These are phyloP conservation scores for Nomada flava DNA, from an alignment of 2,888 invertebrate species.

Conservation along the genomic window DNA sequence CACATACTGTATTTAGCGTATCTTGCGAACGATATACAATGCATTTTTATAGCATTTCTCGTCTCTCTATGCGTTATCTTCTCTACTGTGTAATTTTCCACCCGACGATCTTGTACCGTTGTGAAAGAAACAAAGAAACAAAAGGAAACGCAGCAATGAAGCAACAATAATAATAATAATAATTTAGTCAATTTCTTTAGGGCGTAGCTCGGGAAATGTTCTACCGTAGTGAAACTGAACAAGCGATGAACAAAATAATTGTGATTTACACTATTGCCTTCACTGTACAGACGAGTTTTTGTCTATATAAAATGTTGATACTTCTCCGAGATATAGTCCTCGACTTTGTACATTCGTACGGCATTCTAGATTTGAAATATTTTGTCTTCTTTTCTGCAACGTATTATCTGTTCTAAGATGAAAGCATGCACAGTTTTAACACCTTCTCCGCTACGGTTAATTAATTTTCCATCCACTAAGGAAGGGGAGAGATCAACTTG, in stretches of 20 bases:
- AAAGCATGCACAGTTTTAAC: not conserved
- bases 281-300: constrained; percentile 47
- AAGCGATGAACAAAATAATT: constrained; percentile 38
- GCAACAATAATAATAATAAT: constrained; percentile 25
- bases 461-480: not conserved
- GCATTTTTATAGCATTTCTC: constrained; percentile 32
- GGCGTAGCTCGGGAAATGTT: constrained; percentile 21
- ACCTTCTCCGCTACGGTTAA: not conserved
- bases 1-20: constrained; percentile 15
- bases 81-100: constrained; percentile 23
- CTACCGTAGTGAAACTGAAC: constrained; percentile 35
- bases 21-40: constrained; percentile 16
- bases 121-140: not conserved
- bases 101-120: constrained; percentile 29
- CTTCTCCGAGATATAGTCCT: constrained; percentile 27
- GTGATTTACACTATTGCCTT: constrained; percentile 64
- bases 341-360: not conserved
- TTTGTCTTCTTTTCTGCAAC: not conserved
- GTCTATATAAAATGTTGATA: constrained; percentile 43
- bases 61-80: constrained; percentile 26
- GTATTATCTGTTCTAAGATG: not conserved
- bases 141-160: constrained; percentile 30
- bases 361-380: not conserved
- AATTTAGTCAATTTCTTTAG: constrained; percentile 47
- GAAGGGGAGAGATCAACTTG: constrained; percentile 41